phyloP scores from a whole-genome alignment of 1,140 invertebrate genomes.

The Brachionus sp. region DNA sequence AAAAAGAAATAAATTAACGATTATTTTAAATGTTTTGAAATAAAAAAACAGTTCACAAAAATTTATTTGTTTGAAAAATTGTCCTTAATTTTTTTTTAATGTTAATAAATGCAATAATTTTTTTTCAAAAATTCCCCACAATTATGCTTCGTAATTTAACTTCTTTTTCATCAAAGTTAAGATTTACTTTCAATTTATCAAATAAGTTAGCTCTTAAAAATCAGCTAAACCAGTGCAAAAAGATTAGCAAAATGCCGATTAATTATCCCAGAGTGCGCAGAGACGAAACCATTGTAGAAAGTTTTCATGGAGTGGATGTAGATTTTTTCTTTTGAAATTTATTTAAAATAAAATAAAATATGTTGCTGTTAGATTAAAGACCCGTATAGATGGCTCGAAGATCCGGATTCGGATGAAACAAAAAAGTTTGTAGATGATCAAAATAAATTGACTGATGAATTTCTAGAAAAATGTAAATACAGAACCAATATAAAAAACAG shows the following conservation, averaged over 20 bases:
- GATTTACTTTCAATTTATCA: background rate
- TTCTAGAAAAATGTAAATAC: conserved; percentile 71
- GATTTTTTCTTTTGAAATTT: background rate
- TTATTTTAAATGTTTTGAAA: too few relatives aligned
- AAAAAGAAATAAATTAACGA: too few relatives aligned
- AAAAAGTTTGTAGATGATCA: conserved; percentile 84
- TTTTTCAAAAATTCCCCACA: background rate
- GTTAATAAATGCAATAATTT: background rate
- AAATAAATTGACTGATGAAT: conserved; percentile 82
- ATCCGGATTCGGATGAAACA: conserved; percentile 86
- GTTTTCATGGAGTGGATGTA: conserved; percentile 78
- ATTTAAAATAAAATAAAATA: background rate
- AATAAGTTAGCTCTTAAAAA: background rate
- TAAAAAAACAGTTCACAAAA: too few relatives aligned
- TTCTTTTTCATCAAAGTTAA: background rate
- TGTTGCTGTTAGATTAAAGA: conserved; percentile 70
- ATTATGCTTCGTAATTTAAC: background rate
- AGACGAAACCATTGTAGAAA: conserved; percentile 73
- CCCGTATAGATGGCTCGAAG: conserved; percentile 93
- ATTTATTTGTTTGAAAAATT: background rate
- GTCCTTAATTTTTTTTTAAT: background rate
- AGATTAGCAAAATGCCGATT: conserved; percentile 46
- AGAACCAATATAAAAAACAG: conserved; percentile 69
- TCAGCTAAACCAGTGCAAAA: background rate
- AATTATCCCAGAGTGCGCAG: conserved; percentile 72